Percentiles rank a stretch among this genome's conserved stretches.
phyloP scores from a whole-genome alignment of 2,888 invertebrate genomes.

The Tenthredo distinguenda region DNA sequence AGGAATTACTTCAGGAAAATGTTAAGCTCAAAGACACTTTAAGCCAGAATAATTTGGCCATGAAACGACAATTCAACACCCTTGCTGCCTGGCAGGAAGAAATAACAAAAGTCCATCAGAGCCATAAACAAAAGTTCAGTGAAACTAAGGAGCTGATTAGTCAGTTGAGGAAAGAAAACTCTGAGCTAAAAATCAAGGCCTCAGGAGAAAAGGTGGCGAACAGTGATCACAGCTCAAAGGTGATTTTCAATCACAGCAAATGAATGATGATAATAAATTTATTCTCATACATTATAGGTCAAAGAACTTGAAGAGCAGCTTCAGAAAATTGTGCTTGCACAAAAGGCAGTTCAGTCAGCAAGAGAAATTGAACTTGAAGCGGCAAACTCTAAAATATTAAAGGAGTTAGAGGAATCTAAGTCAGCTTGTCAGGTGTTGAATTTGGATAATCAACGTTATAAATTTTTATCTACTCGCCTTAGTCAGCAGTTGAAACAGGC shows the following conservation, averaged over 20 bases:
- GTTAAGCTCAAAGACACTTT: constrained; percentile 82
- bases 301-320: constrained; percentile 3
- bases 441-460: constrained; percentile 11
- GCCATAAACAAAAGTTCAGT: constrained; percentile 84
- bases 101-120: constrained; percentile 82
- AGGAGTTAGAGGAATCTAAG: constrained; percentile 22
- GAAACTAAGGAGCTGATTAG: constrained; percentile 82
- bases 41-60: constrained; percentile 83
- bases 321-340: neutral
- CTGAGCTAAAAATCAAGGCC: constrained; percentile 65
- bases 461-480: constrained; percentile 16
- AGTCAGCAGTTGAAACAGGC: constrained; percentile 47
- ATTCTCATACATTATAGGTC: neutral
- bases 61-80: constrained; percentile 84
- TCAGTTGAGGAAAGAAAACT: constrained; percentile 72
- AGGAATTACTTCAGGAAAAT: constrained; percentile 81
- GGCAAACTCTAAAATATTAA: neutral
- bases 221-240: constrained; percentile 48
- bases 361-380: constrained; percentile 24
- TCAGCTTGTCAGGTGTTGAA: neutral
- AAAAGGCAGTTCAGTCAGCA: neutral
- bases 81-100: constrained; percentile 84
- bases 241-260: constrained; percentile 19
- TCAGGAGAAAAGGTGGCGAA: constrained; percentile 10
- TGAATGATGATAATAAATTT: neutral